Evolutionary conservation across 2,797 vertebrate species (phyloP).

Genomic region (Semaprochilodus insignis): DNA sequence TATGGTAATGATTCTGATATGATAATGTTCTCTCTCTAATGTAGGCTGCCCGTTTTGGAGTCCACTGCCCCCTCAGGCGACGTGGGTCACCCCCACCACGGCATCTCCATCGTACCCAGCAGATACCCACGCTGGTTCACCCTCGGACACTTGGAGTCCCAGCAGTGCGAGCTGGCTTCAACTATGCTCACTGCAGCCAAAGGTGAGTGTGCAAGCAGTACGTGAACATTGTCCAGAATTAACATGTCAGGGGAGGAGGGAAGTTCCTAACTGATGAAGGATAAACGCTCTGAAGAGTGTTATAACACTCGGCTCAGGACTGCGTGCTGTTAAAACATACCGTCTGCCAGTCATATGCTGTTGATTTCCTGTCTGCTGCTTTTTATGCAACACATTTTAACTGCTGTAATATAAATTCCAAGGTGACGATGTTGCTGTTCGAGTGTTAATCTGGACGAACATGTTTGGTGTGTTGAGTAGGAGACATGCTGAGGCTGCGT

Average conservation of each 20-base stretch:
- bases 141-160: conserved; percentile 96
- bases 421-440: not conserved
- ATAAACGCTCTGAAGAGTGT: too few species aligned
- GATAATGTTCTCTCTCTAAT: conserved; percentile 1
- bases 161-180: conserved; percentile 97
- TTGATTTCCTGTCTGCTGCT: not conserved
- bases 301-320: too few species aligned
- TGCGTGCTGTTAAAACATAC: too few species aligned
- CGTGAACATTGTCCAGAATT: not conserved
- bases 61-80: conserved; percentile 88
- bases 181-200: conserved; percentile 98
- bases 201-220: conserved; percentile 72
- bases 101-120: conserved; percentile 94
- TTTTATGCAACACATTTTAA: too few species aligned
- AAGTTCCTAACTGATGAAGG: too few species aligned
- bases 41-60: conserved; percentile 92
- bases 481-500: conserved; percentile 92
- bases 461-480: conserved; percentile 67
- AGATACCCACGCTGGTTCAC: conserved; percentile 98
- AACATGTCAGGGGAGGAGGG: too few species aligned
- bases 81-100: conserved; percentile 90
- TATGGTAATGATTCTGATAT: too few species aligned
- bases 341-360: too few species aligned
- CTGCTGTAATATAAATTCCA: too few species aligned
- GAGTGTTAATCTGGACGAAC: not conserved